phyloP scores from a whole-genome alignment of 2,113 vertebrate genomes.

The Micronycteris hirsuta region DNA sequence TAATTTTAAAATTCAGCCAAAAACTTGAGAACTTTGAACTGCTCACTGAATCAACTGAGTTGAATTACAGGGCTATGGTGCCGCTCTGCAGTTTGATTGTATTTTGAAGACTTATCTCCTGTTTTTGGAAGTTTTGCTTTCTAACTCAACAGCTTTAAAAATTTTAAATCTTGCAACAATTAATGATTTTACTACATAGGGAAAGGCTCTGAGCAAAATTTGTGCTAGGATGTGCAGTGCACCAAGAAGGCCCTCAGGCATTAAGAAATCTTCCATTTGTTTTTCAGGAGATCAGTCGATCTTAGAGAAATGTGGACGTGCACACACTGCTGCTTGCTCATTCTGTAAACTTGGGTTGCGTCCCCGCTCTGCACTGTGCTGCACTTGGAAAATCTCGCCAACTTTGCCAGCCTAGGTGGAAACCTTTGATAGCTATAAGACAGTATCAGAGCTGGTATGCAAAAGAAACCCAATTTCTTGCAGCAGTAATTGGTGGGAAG shows the following conservation, averaged over 20 bases:
- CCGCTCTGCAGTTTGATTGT: not conserved
- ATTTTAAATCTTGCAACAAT: not conserved
- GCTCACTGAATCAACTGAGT: not conserved
- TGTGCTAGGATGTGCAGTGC: not conserved
- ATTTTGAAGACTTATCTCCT: not conserved
- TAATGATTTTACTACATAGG: not conserved
- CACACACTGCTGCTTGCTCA: not conserved
- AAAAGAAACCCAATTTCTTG: not conserved
- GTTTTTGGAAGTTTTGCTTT: not conserved
- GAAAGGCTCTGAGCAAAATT: not conserved
- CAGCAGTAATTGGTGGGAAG: not conserved
- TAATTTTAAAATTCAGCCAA: constrained; percentile 37
- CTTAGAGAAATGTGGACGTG: not conserved
- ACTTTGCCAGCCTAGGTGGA: not conserved
- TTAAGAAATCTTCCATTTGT: not conserved
- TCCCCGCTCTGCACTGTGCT: not conserved
- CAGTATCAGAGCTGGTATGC: not conserved
- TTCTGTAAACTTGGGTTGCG: not conserved
- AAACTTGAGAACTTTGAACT: constrained; percentile 20
- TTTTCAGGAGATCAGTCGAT: not conserved
- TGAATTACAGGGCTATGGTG: not conserved
- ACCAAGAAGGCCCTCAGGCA: not conserved
- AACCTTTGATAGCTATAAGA: not conserved
- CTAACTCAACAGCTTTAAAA: not conserved
- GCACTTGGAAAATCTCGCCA: not conserved